A percentile compares a stretch with the other conserved stretches of the same genome.
Evolutionary conservation across 2,113 vertebrate species (phyloP).

Genomic region (Hemicordylus capensis): DNA sequence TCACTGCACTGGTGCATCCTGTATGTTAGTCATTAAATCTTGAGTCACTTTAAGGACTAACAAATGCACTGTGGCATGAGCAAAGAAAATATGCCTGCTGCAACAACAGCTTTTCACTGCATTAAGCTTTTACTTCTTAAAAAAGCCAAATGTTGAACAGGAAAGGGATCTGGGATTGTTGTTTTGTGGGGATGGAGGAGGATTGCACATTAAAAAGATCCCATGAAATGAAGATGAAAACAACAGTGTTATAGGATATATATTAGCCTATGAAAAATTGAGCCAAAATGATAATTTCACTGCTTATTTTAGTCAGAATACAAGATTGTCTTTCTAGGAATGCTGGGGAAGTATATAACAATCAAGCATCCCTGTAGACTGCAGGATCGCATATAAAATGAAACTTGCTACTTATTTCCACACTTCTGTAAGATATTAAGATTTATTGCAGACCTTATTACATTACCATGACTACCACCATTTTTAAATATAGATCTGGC

Average conservation of each 20-base stretch:
- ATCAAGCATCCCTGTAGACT: neutral
- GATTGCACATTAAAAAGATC: neutral
- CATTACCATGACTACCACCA: neutral
- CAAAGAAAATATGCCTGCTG: accelerated
- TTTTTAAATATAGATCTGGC: neutral
- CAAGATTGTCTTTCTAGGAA: neutral
- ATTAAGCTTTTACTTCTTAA: neutral
- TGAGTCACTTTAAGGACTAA: neutral
- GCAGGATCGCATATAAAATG: neutral
- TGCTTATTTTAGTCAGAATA: neutral
- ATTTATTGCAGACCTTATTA: neutral
- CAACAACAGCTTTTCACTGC: neutral
- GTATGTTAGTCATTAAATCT: no score
- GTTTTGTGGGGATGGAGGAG: no score
- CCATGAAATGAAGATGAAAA: neutral
- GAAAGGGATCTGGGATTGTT: neutral
- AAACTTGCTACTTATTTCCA: neutral
- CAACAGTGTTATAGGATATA: neutral
- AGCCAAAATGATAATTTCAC: neutral
- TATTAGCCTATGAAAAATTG: neutral
- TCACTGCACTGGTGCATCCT: no score
- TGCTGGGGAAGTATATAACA: neutral
- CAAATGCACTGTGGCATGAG: neutral
- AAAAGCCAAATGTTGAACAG: neutral
- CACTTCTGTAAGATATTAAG: neutral